Evolutionary conservation across 2,888 invertebrate species (phyloP).

Genomic region (Hermodice carunculata): DNA sequence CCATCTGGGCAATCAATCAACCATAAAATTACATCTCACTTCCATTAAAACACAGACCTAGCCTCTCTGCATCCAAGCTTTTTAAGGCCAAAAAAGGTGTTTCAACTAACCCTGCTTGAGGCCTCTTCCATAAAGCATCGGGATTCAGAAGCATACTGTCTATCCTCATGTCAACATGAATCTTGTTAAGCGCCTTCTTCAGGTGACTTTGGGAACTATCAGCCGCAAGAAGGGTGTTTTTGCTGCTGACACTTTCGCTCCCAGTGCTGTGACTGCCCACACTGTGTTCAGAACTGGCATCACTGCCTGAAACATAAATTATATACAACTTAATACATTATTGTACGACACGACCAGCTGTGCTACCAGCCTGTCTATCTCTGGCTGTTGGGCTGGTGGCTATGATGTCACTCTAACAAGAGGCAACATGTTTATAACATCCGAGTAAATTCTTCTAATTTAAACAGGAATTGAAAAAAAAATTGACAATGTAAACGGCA

Average conservation of each 20-base stretch:
- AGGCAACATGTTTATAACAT: too few relatives aligned
- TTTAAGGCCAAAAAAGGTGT: not conserved
- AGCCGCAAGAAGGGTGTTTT: slow-evolving; percentile 84
- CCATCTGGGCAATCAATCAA: not conserved
- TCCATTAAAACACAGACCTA: not conserved
- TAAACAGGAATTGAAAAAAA: too few relatives aligned
- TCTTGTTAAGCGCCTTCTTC: slow-evolving; percentile 42
- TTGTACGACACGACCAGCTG: too few relatives aligned
- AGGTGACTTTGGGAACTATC: slow-evolving; percentile 70
- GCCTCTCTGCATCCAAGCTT: not conserved
- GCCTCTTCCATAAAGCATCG: slow-evolving; percentile 87
- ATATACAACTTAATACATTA: too few relatives aligned
- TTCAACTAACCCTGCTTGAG: slow-evolving; percentile 51
- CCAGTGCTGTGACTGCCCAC: slow-evolving; percentile 53
- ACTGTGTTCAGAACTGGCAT: slow-evolving; percentile 80
- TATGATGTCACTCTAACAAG: too few relatives aligned
- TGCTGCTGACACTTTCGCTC: slow-evolving; percentile 69
- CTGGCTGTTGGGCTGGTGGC: too few relatives aligned
- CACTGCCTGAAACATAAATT: slow-evolving; percentile 59
- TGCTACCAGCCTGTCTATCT: too few relatives aligned
- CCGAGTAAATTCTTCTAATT: too few relatives aligned
- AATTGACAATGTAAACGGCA: too few relatives aligned
- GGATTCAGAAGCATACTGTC: slow-evolving; percentile 76
- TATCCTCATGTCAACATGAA: slow-evolving; percentile 60
- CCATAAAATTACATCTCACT: not conserved